A percentile compares a stretch with the other conserved stretches of the same genome.
Evolutionary conservation across 2,888 invertebrate species (phyloP).

Genomic region (Scrobipalpa atriplicella): DNA sequence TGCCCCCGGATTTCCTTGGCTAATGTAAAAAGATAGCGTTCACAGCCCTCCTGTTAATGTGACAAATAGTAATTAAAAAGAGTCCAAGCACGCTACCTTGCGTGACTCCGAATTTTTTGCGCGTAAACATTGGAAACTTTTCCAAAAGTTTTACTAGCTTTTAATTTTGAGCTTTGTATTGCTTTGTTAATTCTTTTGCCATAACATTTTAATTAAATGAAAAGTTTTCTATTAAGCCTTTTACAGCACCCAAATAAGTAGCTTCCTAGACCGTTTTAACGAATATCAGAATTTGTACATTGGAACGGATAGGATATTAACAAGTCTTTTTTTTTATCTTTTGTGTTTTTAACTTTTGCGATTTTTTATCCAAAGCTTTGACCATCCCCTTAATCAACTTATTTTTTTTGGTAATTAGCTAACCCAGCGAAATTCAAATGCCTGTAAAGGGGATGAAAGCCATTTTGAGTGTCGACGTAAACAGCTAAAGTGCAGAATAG

Average conservation of each 20-base stretch:
- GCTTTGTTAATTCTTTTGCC: too few relatives aligned
- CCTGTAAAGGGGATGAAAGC: neutral
- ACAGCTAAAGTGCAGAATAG: neutral
- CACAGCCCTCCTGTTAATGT: slow-evolving; percentile 39
- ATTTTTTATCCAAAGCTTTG: too few relatives aligned
- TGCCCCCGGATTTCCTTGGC: slow-evolving; percentile 20
- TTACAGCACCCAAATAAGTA: too few relatives aligned
- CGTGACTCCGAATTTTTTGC: slow-evolving; percentile 45
- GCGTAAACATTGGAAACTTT: slow-evolving; percentile 33
- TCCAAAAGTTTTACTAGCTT: neutral
- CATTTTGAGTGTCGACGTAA: slow-evolving; percentile 12
- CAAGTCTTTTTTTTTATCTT: too few relatives aligned
- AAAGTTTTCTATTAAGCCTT: too few relatives aligned
- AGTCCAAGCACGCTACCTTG: slow-evolving; percentile 49
- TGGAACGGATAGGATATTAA: too few relatives aligned
- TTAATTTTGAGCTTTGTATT: too few relatives aligned
- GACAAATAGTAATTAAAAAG: slow-evolving; percentile 52
- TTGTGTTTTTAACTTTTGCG: too few relatives aligned
- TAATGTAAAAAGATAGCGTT: slow-evolving; percentile 12
- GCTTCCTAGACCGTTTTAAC: too few relatives aligned
- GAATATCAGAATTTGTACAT: too few relatives aligned
- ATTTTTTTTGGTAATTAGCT: neutral
- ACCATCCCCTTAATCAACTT: neutral
- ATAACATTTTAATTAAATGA: too few relatives aligned
- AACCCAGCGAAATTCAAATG: slow-evolving; percentile 1